These are phyloP conservation scores for Setipinna tenuifilis DNA, from an alignment of 2,797 vertebrate genomes.

Conservation along the genomic window DNA sequence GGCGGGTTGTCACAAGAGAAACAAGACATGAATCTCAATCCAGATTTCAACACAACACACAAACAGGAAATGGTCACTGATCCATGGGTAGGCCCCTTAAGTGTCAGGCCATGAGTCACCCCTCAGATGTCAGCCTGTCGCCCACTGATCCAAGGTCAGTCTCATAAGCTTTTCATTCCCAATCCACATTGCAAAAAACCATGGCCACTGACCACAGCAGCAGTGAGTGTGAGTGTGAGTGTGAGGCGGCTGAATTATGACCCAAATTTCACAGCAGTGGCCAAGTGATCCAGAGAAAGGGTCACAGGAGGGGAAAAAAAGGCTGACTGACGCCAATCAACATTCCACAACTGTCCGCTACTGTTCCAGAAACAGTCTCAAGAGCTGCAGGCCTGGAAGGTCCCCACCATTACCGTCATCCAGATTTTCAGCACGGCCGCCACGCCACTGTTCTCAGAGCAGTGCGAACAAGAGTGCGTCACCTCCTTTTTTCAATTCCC, in stretches of 20 bases:
- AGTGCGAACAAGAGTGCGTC: too few species aligned
- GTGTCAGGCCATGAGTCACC: not conserved
- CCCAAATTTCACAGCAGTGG: too few species aligned
- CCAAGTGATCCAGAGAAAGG: too few species aligned
- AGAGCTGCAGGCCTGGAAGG: not conserved
- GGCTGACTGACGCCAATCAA: not conserved
- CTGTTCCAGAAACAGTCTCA: slow-evolving; percentile 3
- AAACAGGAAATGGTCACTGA: not conserved
- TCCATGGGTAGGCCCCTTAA: not conserved
- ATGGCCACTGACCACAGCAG: not conserved
- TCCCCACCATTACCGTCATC: too few species aligned
- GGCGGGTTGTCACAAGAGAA: not conserved
- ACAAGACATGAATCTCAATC: not conserved
- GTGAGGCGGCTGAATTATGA: too few species aligned
- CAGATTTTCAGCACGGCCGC: too few species aligned
- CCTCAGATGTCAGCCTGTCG: not conserved
- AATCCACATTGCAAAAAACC: not conserved
- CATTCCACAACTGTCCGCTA: not conserved
- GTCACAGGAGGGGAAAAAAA: too few species aligned
- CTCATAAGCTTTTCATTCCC: not conserved
- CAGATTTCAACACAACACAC: too few species aligned
- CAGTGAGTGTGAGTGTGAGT: too few species aligned
- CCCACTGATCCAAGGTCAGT: not conserved
- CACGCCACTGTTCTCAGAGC: too few species aligned
- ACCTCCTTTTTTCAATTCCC: too few species aligned